phyloP scores from a whole-genome alignment of 2,797 vertebrate genomes.

The Gila robusta region DNA sequence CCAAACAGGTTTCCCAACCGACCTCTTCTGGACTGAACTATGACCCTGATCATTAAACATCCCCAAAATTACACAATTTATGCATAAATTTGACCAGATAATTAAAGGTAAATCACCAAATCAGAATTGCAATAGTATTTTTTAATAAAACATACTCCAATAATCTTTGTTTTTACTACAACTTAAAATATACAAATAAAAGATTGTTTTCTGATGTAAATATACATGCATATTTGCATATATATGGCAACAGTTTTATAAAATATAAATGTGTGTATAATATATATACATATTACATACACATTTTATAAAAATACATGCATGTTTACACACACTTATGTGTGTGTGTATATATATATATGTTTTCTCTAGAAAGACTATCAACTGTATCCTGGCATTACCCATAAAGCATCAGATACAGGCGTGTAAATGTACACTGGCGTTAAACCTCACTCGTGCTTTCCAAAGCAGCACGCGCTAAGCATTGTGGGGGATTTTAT shows the following conservation, averaged over 20 bases:
- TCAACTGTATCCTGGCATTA: not conserved
- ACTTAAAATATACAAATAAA: too few species aligned
- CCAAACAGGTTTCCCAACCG: not conserved
- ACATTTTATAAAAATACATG: too few species aligned
- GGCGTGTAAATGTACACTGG: not conserved
- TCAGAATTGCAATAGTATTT: not conserved
- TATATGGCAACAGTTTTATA: too few species aligned
- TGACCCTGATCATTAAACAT: not conserved
- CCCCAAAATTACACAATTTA: not conserved
- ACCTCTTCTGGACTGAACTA: not conserved
- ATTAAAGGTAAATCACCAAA: not conserved
- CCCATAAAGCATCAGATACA: not conserved
- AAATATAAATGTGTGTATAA: too few species aligned
- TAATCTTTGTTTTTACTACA: not conserved
- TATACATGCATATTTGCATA: too few species aligned
- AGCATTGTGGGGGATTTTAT: conserved; percentile 55
- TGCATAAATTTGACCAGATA: not conserved
- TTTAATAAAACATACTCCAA: not conserved
- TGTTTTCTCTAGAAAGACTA: not conserved
- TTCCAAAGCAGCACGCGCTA: conserved; percentile 51
- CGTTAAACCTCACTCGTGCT: conserved; percentile 30
- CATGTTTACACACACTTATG: too few species aligned
- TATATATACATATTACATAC: too few species aligned
- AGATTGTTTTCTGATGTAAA: too few species aligned
- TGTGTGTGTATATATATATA: not conserved